Conservation (phyloP, 2,113 vertebrate genomes). For the Lepisosteus osseus region DNA sequence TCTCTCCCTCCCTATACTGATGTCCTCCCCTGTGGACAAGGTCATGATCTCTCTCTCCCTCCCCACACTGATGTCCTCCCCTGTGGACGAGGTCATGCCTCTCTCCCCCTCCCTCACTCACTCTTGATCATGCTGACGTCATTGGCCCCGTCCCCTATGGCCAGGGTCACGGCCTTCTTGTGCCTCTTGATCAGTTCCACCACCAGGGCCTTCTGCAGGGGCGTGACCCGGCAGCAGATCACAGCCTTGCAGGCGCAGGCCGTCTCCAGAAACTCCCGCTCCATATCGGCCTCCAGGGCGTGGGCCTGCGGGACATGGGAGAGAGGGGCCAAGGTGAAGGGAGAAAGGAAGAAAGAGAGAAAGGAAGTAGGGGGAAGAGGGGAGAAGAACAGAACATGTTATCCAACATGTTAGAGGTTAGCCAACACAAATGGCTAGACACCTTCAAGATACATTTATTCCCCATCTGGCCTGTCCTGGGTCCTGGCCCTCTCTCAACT, state of each 20-base stretch:
- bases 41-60: too few species aligned
- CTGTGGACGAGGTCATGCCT: not conserved
- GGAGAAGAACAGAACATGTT: not conserved
- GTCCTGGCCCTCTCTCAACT: not conserved
- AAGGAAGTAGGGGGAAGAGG: not conserved
- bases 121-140: conserved; percentile 98
- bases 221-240: conserved; percentile 92
- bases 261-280: conserved; percentile 83
- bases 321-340: not conserved
- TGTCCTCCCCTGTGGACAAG: conserved; percentile 6
- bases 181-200: conserved; percentile 92
- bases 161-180: conserved; percentile 89
- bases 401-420: not conserved
- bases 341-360: not conserved
- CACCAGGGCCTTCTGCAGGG: conserved; percentile 91
- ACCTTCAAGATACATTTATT: not conserved
- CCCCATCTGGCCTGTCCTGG: not conserved
- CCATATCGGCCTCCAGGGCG: conserved; percentile 89
- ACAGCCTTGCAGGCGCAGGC: conserved; percentile 86
- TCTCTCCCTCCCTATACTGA: too few species aligned
- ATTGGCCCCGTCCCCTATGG: conserved; percentile 89
- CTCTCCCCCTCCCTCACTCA: conserved; percentile 53
- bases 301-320: conserved; percentile 69
- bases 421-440: too few species aligned
- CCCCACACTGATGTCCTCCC: too few species aligned